Base-by-base conservation (phyloP, 1,140 invertebrate species). In the Drosophila eugracilis region DNA sequence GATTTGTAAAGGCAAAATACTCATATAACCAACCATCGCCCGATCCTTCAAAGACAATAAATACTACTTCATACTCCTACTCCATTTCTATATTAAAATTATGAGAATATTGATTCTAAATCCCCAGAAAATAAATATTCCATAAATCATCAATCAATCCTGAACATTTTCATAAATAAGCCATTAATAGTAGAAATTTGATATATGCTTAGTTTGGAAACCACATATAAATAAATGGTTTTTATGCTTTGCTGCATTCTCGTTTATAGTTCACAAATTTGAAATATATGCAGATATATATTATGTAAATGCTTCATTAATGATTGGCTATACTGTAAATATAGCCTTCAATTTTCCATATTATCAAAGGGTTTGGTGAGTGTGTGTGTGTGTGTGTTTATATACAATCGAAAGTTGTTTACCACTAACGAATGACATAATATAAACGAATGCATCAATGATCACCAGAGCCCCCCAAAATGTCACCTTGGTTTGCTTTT, bases 351-450 rank as follows among this genome's bases (percentile, higher is more conserved):
- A n/a, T n/a, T n/a, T 14, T 48, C 45, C 45, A 48, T n/a, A n/a
- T n/a, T 48, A 48, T 48, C 45, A 9, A 30, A 48, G 14, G 28
- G 45, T 14, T 26, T 1, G 15, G 28, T 48, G n/a, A n/a, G n/a
- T n/a, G n/a, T n/a, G n/a, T n/a, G n/a, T n/a, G 5, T 48, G n/a
- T 3, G n/a, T 45, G 22, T 45, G 42, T 45, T 14, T 24, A 26
- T 26, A 26, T 4, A 45, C 42, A 14, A 15, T 45, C 22, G 42
- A 45, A 58, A 54, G 53, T 58, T 58, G 55, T 58, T 58, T 36
- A 58, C 15, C 48, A 36, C 55, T 54, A 26, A 26, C 15, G 48
- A 6, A 58, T 58, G 49, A 49, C 55, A 54, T 55, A 58, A 54
- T 44, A 7, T 9, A 15, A 26, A 10, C 7, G 7, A 36, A 54